Base-by-base conservation (phyloP, 1,140 invertebrate species). In the Sarcophaga peregrina region DNA sequence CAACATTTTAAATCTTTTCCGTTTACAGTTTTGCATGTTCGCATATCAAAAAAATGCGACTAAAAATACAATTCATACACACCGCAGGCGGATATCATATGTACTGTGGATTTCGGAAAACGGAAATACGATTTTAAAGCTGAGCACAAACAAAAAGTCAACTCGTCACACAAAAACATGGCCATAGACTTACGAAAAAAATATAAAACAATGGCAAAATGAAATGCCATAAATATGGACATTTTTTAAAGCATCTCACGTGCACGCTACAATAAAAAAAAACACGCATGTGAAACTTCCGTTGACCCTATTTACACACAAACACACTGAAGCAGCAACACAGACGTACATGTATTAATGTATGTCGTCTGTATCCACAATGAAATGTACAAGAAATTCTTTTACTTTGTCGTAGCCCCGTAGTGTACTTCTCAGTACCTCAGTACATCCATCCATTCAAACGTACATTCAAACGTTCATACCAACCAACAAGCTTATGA, bases 51-150 rank as follows among this genome's bases (percentile, higher is more conserved):
- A 13, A 5, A 15, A n/a, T 17, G 46, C 74, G 47, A 45, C 17
- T 78, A 78, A 78, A n/a, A 78, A 78, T 78, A 47, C 17, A 78
- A 25, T 78, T 25, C 75, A 52, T 25, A 47, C 50, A 20, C 50
- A 52, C 75, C 75, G 47, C 75, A 47, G 75, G 75, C 48, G 17
- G 75, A 78, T 47, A 78, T 78, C 25, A 37, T 37, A 37, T 78
- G 75, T 78, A 78, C 50, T 78, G 47, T 78, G 75, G 75, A 9
- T 78, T 78, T 52, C 25, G 75, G 75, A 78, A 78, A 78, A 47
- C 47, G 75, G 75, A 78, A 25, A 78, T 78, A 78, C 47, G 75
- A 20, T 78, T 78, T 78, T 78, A 78, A 78, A 78, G 47, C 47
- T 52, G n/a, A 50, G 50, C 17, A 50, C 17, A 78, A 48, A 78